Base-by-base conservation (phyloP, 1,140 invertebrate genomes). In the Subanguina moxae region DNA sequence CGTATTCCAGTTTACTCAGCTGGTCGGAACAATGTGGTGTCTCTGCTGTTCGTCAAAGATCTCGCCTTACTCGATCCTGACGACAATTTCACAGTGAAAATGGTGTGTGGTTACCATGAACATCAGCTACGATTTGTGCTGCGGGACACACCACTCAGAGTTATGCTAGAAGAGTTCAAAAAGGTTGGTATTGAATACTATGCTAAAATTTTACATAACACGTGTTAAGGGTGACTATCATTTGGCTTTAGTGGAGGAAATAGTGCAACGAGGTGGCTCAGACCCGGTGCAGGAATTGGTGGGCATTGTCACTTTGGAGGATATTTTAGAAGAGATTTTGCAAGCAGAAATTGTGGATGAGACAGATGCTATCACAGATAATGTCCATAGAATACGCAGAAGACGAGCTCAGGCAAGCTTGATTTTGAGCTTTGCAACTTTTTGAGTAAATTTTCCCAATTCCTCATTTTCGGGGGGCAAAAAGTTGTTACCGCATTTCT, bases 151-250 rank as follows among this genome's bases (percentile, higher is more conserved):
- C 94, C 91, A 0, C 85, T 98, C 21, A 92, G 96, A 80, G 87
- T 92, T 42, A 93, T 97, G 88, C 90, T 98, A 77, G 91, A 92
- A 83, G 93, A 96, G 82, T 97, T 98, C 78, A 95, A 95, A 85
- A 92, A 92, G 86, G 91, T n/a, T n/a, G n/a, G n/a, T n/a, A n/a
- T n/a, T n/a, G n/a, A n/a, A n/a, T n/a, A n/a, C n/a, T n/a, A n/a
- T n/a, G n/a, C n/a, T n/a, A n/a, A n/a, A n/a, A n/a, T n/a, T n/a
- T n/a, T n/a, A n/a, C n/a, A n/a, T n/a, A n/a, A n/a, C n/a, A 15
- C n/a, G n/a, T n/a, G n/a, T n/a, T n/a, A n/a, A 63, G 62, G 78
- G 78, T 58, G 78, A 83, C 28, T 82, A 82, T 68, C 80, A 82
- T 58, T 68, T 82, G 77, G 80, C 80, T 8, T 68, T 82, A 67